phyloP scores from a whole-genome alignment of 2,113 vertebrate species.

The Lamprotornis superbus region DNA sequence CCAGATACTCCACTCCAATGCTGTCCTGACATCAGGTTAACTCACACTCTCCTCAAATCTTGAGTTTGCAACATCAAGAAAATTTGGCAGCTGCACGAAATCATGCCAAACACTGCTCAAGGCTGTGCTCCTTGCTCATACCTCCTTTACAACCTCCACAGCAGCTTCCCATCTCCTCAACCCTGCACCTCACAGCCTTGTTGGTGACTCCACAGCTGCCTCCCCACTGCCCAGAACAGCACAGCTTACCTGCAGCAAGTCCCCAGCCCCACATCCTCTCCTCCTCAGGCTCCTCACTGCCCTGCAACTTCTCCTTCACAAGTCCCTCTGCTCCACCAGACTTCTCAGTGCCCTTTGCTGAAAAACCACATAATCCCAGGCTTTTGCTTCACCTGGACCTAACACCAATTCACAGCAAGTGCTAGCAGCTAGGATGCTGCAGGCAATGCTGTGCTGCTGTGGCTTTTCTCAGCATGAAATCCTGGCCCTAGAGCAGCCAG shows the following conservation, averaged over 20 bases:
- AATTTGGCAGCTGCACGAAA: fast-evolving
- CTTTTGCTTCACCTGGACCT: background rate
- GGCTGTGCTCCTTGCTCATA: background rate
- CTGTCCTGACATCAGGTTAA: fast-evolving
- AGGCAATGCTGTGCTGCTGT: background rate
- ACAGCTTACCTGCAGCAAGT: background rate
- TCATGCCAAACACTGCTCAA: fast-evolving
- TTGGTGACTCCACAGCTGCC: background rate
- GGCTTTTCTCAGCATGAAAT: background rate
- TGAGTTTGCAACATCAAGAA: background rate
- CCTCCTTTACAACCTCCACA: background rate
- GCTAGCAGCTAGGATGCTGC: background rate
- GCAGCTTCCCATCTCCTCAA: background rate
- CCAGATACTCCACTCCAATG: fast-evolving
- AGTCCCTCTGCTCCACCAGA: fast-evolving
- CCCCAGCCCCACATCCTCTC: background rate
- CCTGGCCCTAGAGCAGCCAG: background rate
- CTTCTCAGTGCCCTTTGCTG: background rate
- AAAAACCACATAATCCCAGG: background rate
- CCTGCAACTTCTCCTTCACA: background rate
- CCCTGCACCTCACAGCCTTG: background rate
- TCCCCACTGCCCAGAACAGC: background rate
- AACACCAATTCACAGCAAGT: background rate
- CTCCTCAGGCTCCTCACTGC: fast-evolving
- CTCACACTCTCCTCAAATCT: background rate